These are phyloP conservation scores for Orgyia antiqua DNA, from an alignment of 2,888 invertebrate species.

Conservation along the genomic window DNA sequence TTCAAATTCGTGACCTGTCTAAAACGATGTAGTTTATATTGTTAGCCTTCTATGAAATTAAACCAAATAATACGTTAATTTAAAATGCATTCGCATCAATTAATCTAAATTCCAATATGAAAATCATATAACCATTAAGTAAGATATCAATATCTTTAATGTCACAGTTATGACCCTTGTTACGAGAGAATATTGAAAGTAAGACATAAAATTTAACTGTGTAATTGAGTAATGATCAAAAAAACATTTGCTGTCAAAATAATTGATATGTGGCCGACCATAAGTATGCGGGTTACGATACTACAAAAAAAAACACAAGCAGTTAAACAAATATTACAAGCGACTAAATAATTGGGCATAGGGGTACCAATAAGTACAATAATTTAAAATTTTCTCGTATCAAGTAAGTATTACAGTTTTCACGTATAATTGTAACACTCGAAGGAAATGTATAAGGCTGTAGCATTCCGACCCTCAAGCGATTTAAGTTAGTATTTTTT, in stretches of 20 bases:
- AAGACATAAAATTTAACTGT: constrained; percentile 59
- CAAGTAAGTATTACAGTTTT: background rate
- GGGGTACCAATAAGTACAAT: constrained; percentile 43
- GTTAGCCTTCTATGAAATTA: background rate
- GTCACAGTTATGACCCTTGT: constrained; percentile 24
- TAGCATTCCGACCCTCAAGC: too few species aligned
- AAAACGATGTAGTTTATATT: constrained; percentile 6
- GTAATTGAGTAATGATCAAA: constrained; percentile 60
- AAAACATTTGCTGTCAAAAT: constrained; percentile 60
- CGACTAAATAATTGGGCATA: constrained; percentile 46
- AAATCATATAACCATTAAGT: too few species aligned
- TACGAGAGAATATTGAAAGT: constrained; percentile 34
- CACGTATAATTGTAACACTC: too few species aligned
- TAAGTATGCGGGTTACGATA: constrained; percentile 62
- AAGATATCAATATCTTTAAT: too few species aligned
- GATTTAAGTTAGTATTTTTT: too few species aligned
- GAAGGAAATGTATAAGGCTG: too few species aligned
- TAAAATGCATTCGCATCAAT: too few species aligned
- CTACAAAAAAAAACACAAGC: constrained; percentile 20
- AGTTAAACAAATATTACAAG: constrained; percentile 29
- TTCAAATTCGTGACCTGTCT: constrained; percentile 41
- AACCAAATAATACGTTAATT: too few species aligned
- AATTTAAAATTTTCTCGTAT: background rate
- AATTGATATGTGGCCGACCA: constrained; percentile 67
- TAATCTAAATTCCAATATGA: too few species aligned